phyloP scores from a whole-genome alignment of 2,113 vertebrate genomes.

The Ramphastos sulfuratus region DNA sequence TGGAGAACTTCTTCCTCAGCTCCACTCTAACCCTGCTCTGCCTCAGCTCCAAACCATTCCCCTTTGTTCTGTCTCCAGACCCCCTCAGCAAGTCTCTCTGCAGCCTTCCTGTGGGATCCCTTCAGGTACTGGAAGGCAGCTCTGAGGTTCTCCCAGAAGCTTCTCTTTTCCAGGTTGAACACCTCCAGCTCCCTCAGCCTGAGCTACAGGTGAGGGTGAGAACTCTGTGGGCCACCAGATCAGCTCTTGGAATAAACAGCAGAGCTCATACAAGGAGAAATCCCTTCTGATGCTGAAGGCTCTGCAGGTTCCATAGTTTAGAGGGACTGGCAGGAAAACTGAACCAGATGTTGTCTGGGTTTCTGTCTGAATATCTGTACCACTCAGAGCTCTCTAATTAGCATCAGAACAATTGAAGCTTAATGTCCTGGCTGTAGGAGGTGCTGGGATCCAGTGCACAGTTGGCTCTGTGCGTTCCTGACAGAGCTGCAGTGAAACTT shows the following conservation, averaged over 20 bases:
- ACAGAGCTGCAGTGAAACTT: neutral
- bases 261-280: neutral
- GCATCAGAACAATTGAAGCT: neutral
- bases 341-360: neutral
- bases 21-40: too few relatives aligned
- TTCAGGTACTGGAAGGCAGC: too few relatives aligned
- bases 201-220: neutral
- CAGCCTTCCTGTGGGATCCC: too few relatives aligned
- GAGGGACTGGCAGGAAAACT: neutral
- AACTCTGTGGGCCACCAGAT: neutral
- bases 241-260: neutral
- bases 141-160: neutral
- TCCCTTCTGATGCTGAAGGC: neutral
- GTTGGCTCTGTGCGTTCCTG: neutral
- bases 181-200: neutral
- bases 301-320: neutral
- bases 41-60: too few relatives aligned
- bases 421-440: neutral
- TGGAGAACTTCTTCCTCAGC: too few relatives aligned
- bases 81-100: too few relatives aligned
- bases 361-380: neutral
- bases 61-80: too few relatives aligned
- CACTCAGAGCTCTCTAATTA: neutral
- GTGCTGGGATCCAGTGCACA: neutral
- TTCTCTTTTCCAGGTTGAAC: too few relatives aligned